Evolutionary conservation across 2,113 vertebrate species (phyloP).

Genomic region (Scopus umbretta): DNA sequence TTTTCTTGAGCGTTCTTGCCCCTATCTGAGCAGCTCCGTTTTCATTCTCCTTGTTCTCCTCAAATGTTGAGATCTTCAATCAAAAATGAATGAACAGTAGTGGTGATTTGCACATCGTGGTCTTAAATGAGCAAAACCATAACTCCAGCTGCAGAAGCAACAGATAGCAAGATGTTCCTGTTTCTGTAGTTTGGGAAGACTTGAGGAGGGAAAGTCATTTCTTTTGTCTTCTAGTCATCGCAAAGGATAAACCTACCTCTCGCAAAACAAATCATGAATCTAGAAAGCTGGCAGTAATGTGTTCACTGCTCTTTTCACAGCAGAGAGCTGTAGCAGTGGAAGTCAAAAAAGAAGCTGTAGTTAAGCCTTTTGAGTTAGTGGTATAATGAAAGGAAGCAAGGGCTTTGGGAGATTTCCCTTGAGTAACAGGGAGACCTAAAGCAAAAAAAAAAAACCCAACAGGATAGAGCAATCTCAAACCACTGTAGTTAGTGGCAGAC

Average conservation of each 20-base stretch:
- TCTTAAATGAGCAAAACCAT: not conserved
- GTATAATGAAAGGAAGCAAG: not conserved
- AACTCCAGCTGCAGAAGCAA: not conserved
- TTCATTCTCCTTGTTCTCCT: not conserved
- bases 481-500: not conserved
- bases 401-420: not conserved
- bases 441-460: not conserved
- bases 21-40: not conserved
- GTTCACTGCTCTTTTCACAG: not conserved
- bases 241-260: not conserved
- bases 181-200: not conserved
- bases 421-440: not conserved
- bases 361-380: not conserved
- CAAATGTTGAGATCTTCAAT: not conserved
- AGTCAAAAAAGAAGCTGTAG: not conserved
- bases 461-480: not conserved
- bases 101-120: not conserved
- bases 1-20: not conserved
- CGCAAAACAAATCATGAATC: not conserved
- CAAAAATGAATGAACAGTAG: not conserved
- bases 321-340: not conserved
- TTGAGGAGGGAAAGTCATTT: not conserved
- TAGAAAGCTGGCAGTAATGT: not conserved
- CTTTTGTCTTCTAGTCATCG: not conserved
- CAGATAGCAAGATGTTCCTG: not conserved